phyloP scores from a whole-genome alignment of 2,888 invertebrate genomes.

The Brachyptera putata region DNA sequence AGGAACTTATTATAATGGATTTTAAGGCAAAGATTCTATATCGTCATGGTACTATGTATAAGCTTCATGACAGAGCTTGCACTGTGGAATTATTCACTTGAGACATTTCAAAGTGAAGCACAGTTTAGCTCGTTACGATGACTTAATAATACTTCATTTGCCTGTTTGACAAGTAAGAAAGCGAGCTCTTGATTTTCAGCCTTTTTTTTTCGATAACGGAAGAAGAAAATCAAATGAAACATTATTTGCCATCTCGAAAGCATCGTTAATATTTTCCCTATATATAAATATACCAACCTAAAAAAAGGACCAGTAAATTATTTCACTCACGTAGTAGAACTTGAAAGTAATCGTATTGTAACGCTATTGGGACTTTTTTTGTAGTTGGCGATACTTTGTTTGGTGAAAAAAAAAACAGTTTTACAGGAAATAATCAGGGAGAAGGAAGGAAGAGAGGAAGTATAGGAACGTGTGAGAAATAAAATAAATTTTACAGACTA shows the following conservation, averaged over 20 bases:
- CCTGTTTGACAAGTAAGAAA: neutral
- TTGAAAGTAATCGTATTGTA: slow-evolving; percentile 2
- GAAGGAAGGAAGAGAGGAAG: slow-evolving; percentile 13
- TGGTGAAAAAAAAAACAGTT: slow-evolving; percentile 16
- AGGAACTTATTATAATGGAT: neutral
- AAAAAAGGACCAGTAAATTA: no score
- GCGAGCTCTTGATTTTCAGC: neutral
- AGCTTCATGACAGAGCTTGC: neutral
- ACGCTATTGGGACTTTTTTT: neutral
- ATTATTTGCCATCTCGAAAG: slow-evolving; percentile 1
- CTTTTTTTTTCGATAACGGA: no score
- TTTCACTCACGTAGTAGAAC: neutral
- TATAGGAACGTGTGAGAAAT: slow-evolving; percentile 18
- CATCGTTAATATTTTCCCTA: neutral
- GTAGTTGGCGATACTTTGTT: slow-evolving; percentile 5
- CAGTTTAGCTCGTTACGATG: slow-evolving; percentile 5
- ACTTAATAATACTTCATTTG: slow-evolving; percentile 10
- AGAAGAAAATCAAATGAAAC: neutral
- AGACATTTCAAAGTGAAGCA: neutral
- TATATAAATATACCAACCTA: no score
- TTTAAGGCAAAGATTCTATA: neutral
- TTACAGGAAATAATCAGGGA: slow-evolving; percentile 16
- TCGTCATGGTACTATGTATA: no score
- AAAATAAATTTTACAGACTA: slow-evolving; percentile 11
- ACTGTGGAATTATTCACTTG: slow-evolving; percentile 6